Percentiles rank a stretch among this genome's conserved stretches.
These are phyloP conservation scores for Tridacna crocea DNA, from an alignment of 2,888 invertebrate genomes.

Conservation along the genomic window DNA sequence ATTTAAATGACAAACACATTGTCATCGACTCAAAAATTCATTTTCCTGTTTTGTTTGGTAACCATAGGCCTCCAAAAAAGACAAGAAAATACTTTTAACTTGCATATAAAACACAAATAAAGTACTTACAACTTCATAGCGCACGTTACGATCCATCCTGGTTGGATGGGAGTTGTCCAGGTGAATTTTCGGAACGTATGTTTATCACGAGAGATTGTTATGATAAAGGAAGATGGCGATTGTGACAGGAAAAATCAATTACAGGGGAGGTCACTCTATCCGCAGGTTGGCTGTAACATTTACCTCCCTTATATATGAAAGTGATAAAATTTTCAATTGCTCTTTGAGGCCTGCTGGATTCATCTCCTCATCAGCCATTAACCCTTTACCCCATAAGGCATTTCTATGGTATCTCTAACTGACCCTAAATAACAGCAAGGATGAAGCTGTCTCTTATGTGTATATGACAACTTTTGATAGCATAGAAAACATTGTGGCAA, in stretches of 20 bases:
- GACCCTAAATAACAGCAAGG: too few relatives aligned
- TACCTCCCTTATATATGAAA: too few relatives aligned
- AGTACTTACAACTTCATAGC: conserved; percentile 57
- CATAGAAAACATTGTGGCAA: too few relatives aligned
- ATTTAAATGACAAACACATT: too few relatives aligned
- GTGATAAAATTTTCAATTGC: background rate
- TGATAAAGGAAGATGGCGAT: conserved; percentile 13
- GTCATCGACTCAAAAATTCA: background rate
- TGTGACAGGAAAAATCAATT: conserved; percentile 17
- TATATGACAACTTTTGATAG: too few relatives aligned
- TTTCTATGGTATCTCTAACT: too few relatives aligned
- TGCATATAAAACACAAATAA: background rate
- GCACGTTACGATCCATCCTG: conserved; percentile 56
- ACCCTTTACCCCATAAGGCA: too few relatives aligned
- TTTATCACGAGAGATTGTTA: conserved; percentile 10
- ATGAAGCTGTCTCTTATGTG: too few relatives aligned
- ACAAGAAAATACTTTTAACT: background rate
- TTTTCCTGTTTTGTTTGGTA: conserved; percentile 10
- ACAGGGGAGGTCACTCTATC: conserved; percentile 16
- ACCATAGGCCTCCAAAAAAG: background rate
- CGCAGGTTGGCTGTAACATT: background rate
- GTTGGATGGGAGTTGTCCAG: conserved; percentile 14
- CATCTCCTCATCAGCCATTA: too few relatives aligned
- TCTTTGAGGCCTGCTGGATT: too few relatives aligned
- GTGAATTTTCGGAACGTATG: conserved; percentile 6